phyloP scores from a whole-genome alignment of 2,113 vertebrate genomes.

The Piaya cayana region DNA sequence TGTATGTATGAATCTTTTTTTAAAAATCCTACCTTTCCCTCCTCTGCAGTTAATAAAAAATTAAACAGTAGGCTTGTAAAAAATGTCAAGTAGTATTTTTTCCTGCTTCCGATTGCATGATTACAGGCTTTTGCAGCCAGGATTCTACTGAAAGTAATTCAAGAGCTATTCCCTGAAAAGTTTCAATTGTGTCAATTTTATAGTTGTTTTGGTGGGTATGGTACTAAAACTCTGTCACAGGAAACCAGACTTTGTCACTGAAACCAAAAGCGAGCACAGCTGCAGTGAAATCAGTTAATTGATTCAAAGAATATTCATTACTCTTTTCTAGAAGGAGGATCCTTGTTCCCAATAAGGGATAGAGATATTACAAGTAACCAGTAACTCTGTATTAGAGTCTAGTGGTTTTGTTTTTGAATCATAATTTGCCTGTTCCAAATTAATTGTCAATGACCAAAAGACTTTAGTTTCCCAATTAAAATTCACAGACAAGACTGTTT shows the following conservation, averaged over 20 bases:
- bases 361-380: neutral
- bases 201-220: neutral
- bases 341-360: neutral
- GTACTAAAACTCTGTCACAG: neutral
- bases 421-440: neutral
- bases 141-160: neutral
- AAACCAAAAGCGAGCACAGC: neutral
- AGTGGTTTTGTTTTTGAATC: neutral
- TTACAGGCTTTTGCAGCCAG: neutral
- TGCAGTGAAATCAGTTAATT: neutral
- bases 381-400: neutral
- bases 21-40: neutral
- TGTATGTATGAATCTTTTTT: neutral
- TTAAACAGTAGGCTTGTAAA: neutral
- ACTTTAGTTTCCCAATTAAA: neutral
- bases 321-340: neutral
- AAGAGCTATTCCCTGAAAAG: neutral
- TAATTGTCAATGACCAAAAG: neutral
- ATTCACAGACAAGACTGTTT: neutral
- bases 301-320: neutral
- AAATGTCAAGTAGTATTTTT: neutral
- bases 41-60: neutral
- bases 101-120: neutral
- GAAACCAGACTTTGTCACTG: neutral
- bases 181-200: neutral